These are phyloP conservation scores for Mesoclemmys tuberculata DNA, from an alignment of 2,113 vertebrate species.

Conservation along the genomic window DNA sequence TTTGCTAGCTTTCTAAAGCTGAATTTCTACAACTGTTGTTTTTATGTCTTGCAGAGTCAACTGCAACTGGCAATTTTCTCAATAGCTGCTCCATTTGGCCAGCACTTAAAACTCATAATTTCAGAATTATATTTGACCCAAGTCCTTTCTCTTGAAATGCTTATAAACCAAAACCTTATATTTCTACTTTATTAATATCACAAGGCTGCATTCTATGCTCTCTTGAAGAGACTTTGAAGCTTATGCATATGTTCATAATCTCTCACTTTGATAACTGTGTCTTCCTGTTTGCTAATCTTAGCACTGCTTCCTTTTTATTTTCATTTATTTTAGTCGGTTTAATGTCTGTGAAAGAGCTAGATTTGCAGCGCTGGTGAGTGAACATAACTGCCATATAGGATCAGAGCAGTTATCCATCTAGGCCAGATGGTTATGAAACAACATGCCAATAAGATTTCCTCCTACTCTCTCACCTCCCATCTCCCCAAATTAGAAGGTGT, in stretches of 20 bases:
- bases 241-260: neutral
- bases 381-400: neutral
- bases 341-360: neutral
- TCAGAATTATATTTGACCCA: neutral
- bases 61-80: neutral
- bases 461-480: neutral
- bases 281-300: neutral
- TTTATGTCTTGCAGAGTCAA: neutral
- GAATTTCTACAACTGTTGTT: neutral
- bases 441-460: neutral
- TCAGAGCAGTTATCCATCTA: fast-evolving
- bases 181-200: neutral
- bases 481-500: neutral
- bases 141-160: neutral
- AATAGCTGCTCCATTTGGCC: neutral
- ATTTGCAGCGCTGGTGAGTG: neutral
- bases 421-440: neutral
- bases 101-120: neutral
- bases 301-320: too few relatives aligned
- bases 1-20: neutral
- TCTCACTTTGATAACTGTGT: neutral
- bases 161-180: neutral
- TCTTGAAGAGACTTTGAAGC: neutral
- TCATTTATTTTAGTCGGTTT: neutral
- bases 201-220: neutral